A percentile compares a stretch with the other conserved stretches of the same genome.
phyloP scores from a whole-genome alignment of 2,113 vertebrate species.

The Xyrauchen texanus region DNA sequence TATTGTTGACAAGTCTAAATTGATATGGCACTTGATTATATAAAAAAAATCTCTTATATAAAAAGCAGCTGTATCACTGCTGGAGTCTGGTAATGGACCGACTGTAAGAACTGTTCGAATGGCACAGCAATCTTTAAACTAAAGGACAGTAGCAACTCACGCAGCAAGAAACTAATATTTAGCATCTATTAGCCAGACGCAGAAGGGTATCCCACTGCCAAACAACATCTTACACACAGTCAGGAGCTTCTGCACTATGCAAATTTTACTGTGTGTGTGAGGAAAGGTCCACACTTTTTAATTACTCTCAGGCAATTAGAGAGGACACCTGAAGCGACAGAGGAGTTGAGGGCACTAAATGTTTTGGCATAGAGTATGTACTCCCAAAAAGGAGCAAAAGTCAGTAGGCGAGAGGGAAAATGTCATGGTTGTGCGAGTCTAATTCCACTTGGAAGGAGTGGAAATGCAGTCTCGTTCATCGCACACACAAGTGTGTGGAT shows the following conservation, averaged over 20 bases:
- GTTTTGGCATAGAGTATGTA: conserved; percentile 56
- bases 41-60: not conserved
- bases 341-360: conserved; percentile 36
- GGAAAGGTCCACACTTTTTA: conserved; percentile 52
- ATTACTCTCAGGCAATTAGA: conserved; percentile 61
- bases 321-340: conserved; percentile 60
- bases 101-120: not conserved
- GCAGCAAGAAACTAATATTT: conserved; percentile 66
- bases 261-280: conserved; percentile 68
- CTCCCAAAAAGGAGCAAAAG: conserved; percentile 62
- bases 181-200: conserved; percentile 61
- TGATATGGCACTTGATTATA: not conserved
- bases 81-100: conserved; percentile 10
- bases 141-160: conserved; percentile 47
- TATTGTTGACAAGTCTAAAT: not conserved
- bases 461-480: conserved; percentile 9
- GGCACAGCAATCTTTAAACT: conserved; percentile 42
- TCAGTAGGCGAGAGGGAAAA: conserved; percentile 58
- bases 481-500: not conserved
- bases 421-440: conserved; percentile 50
- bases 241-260: conserved; percentile 62
- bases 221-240: conserved; percentile 62
- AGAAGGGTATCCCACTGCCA: conserved; percentile 52
- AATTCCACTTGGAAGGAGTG: conserved; percentile 14
- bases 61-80: not conserved